Percentiles rank a stretch among this genome's conserved stretches.
Conservation (phyloP, 2,113 vertebrate species). For the Ardeotis arabs region DNA sequence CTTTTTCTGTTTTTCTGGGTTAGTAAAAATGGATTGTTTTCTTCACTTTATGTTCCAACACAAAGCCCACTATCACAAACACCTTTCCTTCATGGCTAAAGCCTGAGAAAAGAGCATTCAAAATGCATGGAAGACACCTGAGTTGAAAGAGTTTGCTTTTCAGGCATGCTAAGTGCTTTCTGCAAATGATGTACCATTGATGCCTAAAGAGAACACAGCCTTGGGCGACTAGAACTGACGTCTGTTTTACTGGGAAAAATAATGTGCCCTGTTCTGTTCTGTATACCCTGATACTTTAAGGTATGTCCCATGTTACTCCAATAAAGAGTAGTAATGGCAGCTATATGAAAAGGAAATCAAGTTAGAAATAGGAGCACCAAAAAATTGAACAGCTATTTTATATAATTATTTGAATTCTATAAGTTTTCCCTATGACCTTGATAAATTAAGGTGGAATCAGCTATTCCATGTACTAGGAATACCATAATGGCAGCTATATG, state of each 20-base stretch:
- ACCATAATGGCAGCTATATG: background rate
- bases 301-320: background rate
- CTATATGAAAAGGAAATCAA: background rate
- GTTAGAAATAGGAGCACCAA: background rate
- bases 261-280: background rate
- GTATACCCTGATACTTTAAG: background rate
- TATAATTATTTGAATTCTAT: background rate
- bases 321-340: background rate
- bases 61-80: background rate
- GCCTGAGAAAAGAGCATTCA: background rate
- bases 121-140: background rate
- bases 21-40: conserved; percentile 21
- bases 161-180: background rate
- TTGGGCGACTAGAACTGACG: background rate
- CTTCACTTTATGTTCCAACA: background rate
- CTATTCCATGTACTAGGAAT: background rate
- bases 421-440: background rate
- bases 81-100: background rate
- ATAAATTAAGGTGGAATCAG: background rate
- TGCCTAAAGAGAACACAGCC: background rate
- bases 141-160: background rate
- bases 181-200: background rate
- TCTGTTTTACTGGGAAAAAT: background rate
- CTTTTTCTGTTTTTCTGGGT: background rate
- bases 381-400: background rate